These are phyloP conservation scores for Hypomesus transpacificus DNA, from an alignment of 2,113 vertebrate genomes.

Conservation along the genomic window DNA sequence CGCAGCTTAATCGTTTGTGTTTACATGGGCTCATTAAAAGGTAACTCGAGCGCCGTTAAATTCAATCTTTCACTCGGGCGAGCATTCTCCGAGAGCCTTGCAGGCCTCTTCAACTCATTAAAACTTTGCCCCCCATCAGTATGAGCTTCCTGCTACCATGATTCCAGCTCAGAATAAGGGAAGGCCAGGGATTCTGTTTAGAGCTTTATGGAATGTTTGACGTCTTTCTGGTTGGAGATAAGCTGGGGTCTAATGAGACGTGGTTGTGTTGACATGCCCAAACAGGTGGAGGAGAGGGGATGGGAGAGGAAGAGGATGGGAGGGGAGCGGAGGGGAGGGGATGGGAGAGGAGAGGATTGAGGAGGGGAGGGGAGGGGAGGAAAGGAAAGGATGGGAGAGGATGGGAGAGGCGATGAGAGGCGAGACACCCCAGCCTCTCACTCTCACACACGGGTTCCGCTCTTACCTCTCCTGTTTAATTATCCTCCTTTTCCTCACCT, in stretches of 20 bases:
- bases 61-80: constrained; percentile 39
- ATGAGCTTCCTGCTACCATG: background rate
- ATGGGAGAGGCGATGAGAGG: background rate
- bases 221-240: constrained; percentile 14
- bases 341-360: too few relatives aligned
- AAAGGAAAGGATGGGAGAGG: background rate
- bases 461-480: too few relatives aligned
- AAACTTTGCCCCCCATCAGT: constrained; percentile 12
- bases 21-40: constrained; percentile 58
- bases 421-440: too few relatives aligned
- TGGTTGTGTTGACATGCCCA: constrained; percentile 35
- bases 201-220: constrained; percentile 21
- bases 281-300: constrained; percentile 6
- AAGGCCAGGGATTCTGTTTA: background rate
- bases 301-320: too few relatives aligned
- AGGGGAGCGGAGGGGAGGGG: too few relatives aligned
- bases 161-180: constrained; percentile 9
- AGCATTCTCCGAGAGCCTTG: constrained; percentile 38
- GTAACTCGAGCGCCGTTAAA: constrained; percentile 52
- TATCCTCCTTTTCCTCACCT: too few relatives aligned
- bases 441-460: too few relatives aligned
- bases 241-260: constrained; percentile 31
- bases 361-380: too few relatives aligned
- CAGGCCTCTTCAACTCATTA: constrained; percentile 41
- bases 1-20: constrained; percentile 46